phyloP scores from a whole-genome alignment of 2,113 vertebrate genomes.

The Passer montanus region DNA sequence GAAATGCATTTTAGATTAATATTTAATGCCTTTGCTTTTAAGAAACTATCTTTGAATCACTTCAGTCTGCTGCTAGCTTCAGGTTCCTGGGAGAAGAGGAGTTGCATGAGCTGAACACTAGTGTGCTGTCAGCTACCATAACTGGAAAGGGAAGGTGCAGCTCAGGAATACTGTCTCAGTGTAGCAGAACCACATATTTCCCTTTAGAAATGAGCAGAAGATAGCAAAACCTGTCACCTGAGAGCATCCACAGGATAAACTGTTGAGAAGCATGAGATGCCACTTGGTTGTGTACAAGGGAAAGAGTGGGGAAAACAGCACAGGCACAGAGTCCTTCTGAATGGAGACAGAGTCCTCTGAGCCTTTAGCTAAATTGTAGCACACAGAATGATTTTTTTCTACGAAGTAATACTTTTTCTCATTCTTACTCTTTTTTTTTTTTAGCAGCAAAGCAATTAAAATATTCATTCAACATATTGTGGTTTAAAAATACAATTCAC shows the following conservation, averaged over 20 bases:
- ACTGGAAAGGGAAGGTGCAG: neutral
- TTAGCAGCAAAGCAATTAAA: neutral
- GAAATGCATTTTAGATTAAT: neutral
- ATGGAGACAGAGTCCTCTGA: neutral
- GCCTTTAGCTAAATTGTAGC: neutral
- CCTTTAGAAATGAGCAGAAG: neutral
- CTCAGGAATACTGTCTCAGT: neutral
- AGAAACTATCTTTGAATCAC: neutral
- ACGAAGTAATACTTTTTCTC: neutral
- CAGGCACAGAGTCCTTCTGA: neutral
- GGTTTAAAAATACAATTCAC: slow-evolving; percentile 14
- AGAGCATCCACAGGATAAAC: neutral
- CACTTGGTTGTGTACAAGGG: neutral
- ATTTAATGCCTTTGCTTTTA: slow-evolving; percentile 14
- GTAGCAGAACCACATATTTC: neutral
- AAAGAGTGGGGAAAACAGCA: neutral
- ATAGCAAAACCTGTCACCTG: neutral
- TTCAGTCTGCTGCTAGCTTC: neutral
- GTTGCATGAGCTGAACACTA: neutral
- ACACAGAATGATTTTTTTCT: neutral
- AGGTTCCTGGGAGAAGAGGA: neutral
- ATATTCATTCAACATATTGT: slow-evolving; percentile 24
- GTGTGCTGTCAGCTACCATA: neutral
- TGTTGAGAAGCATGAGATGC: neutral
- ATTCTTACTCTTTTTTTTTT: neutral